Percentiles rank a stretch among this genome's conserved stretches.
Evolutionary conservation across 2,888 invertebrate species (phyloP).

Genomic region (Mythimna loreyi): DNA sequence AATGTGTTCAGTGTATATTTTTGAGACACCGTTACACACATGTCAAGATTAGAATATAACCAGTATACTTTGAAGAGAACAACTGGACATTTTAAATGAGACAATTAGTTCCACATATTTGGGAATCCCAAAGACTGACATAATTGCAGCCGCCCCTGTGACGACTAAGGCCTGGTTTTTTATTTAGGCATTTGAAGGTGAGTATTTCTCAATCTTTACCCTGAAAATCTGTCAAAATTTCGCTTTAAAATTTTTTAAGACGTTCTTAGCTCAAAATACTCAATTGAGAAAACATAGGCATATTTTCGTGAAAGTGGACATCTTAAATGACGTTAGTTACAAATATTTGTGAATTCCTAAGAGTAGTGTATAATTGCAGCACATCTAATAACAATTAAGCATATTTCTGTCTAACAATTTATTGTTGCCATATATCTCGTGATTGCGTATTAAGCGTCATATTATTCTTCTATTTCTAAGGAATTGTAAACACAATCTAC

Average conservation of each 20-base stretch:
- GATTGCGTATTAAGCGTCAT: slow-evolving; percentile 1
- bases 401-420: neutral
- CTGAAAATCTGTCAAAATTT: no score
- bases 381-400: neutral
- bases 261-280: no score
- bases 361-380: neutral
- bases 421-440: neutral
- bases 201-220: no score
- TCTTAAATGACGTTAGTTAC: neutral
- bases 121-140: neutral
- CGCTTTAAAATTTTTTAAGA: no score
- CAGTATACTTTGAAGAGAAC: slow-evolving; percentile 5
- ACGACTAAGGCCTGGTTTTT: neutral
- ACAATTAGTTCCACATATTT: neutral
- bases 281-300: no score
- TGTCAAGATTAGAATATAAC: slow-evolving; percentile 36
- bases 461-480: slow-evolving; percentile 18
- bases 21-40: slow-evolving; percentile 29
- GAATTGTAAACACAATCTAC: slow-evolving; percentile 38
- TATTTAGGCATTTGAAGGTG: no score
- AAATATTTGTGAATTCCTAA: no score
- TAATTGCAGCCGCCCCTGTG: neutral
- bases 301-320: no score
- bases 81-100: neutral
- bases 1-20: slow-evolving; percentile 31